Base-by-base conservation (phyloP, 2,888 invertebrate genomes). In the Hymenopus coronatus region DNA sequence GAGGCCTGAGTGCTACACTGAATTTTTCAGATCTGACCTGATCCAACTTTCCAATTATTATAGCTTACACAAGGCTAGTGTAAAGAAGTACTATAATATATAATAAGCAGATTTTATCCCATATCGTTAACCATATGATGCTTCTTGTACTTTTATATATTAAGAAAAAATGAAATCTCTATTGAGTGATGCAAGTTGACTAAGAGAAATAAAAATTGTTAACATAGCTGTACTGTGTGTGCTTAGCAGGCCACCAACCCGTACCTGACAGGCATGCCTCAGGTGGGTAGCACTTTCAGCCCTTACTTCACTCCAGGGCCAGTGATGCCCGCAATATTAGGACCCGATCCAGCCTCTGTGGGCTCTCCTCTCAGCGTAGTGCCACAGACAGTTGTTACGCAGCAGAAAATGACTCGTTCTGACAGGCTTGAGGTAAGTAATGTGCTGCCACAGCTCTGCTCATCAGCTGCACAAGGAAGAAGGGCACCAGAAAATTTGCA, bases 331-430 rank as follows among this genome's bases (percentile, higher is more conserved):
- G 96, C 97, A 92, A 96, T 98, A 94, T 96, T 98, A 95, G 97
- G 97, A 91, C 97, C 97, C 92, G 98, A 98, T 94, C 98, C 97
- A 91, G 95, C 97, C 92, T 93, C 95, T 93, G 96, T 96, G 91
- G 97, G 96, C 92, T 97, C 97, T 93, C 97, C 97, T 91, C 95
- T 98, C 92, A 97, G 97, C 92, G 96, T 96, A 92, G 96, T 96
- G 94, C 97, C 96, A 94, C 97, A 97, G 95, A 97, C 96, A 93
- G 92, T 93, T 86, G 97, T 97, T 93, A 94, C 95, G 92, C 97
- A 98, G 94, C 98, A 98, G 95, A 98, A 98, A 95, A 96, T 98
- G 96, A 97, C 97, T 92, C 97, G 98, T 94, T 97, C 98, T 93
- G 98, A 98, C 94, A 96, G 98, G 95, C 96, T 98, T 94, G 98